Evolutionary conservation across 2,888 invertebrate species (phyloP), one percentile per base, ranked within the genome.

Genomic region (Ormyrus rosae): DNA sequence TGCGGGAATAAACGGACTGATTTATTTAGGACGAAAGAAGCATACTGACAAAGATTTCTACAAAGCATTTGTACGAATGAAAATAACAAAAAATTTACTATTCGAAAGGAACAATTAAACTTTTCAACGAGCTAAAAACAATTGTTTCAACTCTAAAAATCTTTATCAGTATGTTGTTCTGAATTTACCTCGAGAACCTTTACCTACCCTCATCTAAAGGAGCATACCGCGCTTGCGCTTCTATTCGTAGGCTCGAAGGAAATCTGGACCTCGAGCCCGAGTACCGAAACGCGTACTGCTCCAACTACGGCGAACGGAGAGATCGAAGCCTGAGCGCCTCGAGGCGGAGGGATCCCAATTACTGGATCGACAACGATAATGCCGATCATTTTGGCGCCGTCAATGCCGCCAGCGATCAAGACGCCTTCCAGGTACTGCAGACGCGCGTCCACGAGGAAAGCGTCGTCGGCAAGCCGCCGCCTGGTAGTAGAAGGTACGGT

Each of bases 211-310:
- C 34, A 9, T 51, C 65, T 67, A 7, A 67, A 48, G 58, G 60
- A 50, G 13, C 46, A 60, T 77, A 19, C 19, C 19, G 19, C 19
- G 19, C 19, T 19, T 19, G 19, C 19, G 19, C 19, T 2, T 1
- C 13, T 56, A 65, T 34, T 60, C 48, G 6, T n/a, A 81, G 81
- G 74, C 84, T 91, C 58, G 92, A 92, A 80, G 91, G 91, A n/a
- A 85, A 85, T 56, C 85, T 89, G 34, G 88, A 91, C 46, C 85
- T 91, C 56, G 88, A 90, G 55, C 92, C 92, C 0, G 92, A 92
- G 85, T 92, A 92, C 81, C 89, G 91, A 68, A 91, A 90, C 82
- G 92, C 92, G 19, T 90, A 89, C 60, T 87, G 89, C 50, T 61
- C 61, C 84, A 1, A 84, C 84, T 72, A 85, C 83, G 77, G 85